Percentiles rank a stretch among this genome's conserved stretches.
phyloP scores from a whole-genome alignment of 2,888 invertebrate species.

The Tetragnatha montana region DNA sequence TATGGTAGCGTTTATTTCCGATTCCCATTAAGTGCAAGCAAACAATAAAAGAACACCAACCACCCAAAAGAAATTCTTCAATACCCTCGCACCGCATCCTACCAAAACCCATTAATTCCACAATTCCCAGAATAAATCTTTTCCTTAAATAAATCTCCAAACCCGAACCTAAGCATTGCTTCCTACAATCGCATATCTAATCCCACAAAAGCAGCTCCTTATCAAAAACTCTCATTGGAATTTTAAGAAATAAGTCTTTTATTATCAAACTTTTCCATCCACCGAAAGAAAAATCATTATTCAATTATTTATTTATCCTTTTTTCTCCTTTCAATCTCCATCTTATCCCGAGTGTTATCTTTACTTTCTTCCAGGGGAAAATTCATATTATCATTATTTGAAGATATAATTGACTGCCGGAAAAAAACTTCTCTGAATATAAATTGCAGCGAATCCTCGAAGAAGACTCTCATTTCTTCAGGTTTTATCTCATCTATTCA shows the following conservation, averaged over 20 bases:
- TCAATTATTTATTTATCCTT: conserved; percentile 68
- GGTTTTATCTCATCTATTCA: conserved; percentile 61
- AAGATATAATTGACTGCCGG: conserved; percentile 56
- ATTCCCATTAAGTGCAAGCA: background rate
- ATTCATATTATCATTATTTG: conserved; percentile 66
- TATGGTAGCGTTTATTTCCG: no score
- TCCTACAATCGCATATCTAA: background rate
- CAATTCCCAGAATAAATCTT: background rate
- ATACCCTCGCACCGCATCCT: background rate
- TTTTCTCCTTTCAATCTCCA: conserved; percentile 52
- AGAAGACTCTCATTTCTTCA: conserved; percentile 29
- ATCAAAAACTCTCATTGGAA: conserved; percentile 59
- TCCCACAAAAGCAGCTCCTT: conserved; percentile 41
- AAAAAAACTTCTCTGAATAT: conserved; percentile 37
- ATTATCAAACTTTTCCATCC: conserved; percentile 64
- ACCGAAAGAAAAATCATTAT: conserved; percentile 50
- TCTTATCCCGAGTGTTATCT: conserved; percentile 57
- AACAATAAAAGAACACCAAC: background rate
- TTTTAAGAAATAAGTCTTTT: conserved; percentile 70
- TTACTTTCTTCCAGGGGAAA: conserved; percentile 10
- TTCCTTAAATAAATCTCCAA: background rate
- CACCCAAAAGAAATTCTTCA: background rate
- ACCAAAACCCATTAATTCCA: background rate
- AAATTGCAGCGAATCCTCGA: conserved; percentile 31
- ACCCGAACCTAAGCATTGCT: background rate